Evolutionary conservation across 1,140 invertebrate genomes (phyloP).

Genomic region (Heterodera schachtii): DNA sequence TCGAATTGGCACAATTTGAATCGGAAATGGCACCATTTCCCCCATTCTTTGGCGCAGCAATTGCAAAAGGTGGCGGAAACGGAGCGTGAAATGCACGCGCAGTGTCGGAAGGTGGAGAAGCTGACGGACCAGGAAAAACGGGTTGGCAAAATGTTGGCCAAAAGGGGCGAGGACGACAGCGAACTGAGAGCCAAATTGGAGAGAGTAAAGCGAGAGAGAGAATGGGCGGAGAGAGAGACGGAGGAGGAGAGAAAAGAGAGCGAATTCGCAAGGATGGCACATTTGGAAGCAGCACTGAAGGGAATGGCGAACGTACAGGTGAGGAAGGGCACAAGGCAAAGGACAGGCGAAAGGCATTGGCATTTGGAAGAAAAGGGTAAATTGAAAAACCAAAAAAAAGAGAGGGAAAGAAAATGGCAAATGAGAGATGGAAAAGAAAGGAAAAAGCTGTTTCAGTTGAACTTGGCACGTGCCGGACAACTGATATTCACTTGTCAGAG

Average conservation of each 20-base stretch:
- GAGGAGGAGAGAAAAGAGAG: background rate
- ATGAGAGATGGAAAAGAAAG: no score
- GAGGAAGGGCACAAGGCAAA: no score
- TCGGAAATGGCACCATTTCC: no score
- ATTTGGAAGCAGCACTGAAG: background rate
- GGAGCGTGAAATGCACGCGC: slow-evolving; percentile 37
- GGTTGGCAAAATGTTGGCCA: slow-evolving; percentile 20
- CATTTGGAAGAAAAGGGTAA: no score
- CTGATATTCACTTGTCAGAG: slow-evolving; percentile 52
- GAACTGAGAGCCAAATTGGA: background rate
- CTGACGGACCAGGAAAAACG: slow-evolving; percentile 30
- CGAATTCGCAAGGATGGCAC: background rate
- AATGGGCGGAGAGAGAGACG: slow-evolving; percentile 8
- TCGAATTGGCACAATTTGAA: no score
- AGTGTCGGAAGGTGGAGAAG: slow-evolving; percentile 31
- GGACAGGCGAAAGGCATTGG: no score
- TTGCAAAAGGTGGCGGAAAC: slow-evolving; percentile 48
- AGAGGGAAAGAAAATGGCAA: no score
- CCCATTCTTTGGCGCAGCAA: slow-evolving; percentile 32
- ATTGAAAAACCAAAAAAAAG: no score
- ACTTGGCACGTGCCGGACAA: slow-evolving; percentile 25
- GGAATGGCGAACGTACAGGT: slow-evolving; percentile 4
- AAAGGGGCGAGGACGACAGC: slow-evolving; percentile 1
- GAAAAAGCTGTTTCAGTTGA: background rate
- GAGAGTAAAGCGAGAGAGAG: slow-evolving; percentile 32